A percentile compares a stretch with the other conserved stretches of the same genome.
Evolutionary conservation across 2,113 vertebrate genomes (phyloP).

Genomic region (Thamnaconus septentrionalis): DNA sequence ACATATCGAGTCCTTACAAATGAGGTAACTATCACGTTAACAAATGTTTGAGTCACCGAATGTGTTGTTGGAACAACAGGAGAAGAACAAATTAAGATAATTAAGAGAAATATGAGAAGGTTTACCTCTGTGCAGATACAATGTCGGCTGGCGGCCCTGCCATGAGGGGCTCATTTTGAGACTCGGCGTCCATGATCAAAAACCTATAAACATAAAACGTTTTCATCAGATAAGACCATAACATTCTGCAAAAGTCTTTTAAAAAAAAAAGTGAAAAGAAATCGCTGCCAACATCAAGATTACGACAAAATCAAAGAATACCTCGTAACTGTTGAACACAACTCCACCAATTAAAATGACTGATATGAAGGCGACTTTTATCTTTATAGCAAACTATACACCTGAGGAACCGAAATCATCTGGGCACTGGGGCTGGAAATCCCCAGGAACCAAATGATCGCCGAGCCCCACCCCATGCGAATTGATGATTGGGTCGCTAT

Average conservation of each 20-base stretch:
- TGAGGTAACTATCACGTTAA: no score
- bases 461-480: background rate
- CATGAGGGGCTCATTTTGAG: conserved; percentile 32
- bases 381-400: background rate
- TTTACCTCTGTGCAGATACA: conserved; percentile 26
- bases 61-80: no score
- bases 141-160: conserved; percentile 6
- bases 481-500: conserved; percentile 44
- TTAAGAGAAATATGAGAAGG: no score
- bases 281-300: background rate
- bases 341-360: background rate
- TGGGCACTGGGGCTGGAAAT: background rate
- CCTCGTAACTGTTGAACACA: background rate
- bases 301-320: no score
- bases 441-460: background rate
- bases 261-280: background rate
- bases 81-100: no score
- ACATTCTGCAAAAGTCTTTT: background rate
- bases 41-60: no score
- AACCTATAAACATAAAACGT: conserved; percentile 21
- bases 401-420: conserved; percentile 40
- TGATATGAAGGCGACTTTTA: background rate
- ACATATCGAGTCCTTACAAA: no score
- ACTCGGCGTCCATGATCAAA: conserved; percentile 45
- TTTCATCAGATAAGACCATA: background rate